A percentile compares a stretch with the other conserved stretches of the same genome.
phyloP scores from a whole-genome alignment of 2,888 invertebrate species.

The Baronia brevicornis region DNA sequence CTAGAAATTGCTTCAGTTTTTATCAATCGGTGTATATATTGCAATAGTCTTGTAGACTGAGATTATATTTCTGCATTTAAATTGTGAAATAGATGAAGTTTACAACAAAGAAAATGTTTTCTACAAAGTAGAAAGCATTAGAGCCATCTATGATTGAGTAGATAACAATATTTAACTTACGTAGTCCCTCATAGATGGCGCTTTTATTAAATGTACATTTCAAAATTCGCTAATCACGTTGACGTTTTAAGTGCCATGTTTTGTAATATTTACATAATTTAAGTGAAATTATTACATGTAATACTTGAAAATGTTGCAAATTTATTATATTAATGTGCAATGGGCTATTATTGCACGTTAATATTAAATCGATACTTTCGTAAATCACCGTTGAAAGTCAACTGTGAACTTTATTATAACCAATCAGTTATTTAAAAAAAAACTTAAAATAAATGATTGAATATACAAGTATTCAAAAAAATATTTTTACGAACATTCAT shows the following conservation, averaged over 20 bases:
- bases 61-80: conserved; percentile 69
- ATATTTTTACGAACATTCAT: no score
- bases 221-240: background rate
- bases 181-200: conserved; percentile 20
- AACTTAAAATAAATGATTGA: no score
- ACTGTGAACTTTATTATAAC: no score
- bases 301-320: no score
- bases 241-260: conserved; percentile 34
- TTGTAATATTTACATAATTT: conserved; percentile 19
- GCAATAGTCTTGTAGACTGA: conserved; percentile 65
- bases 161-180: conserved; percentile 14
- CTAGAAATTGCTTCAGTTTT: conserved; percentile 55
- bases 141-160: conserved; percentile 43
- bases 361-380: no score
- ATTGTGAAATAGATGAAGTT: conserved; percentile 23
- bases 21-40: conserved; percentile 48
- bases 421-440: no score
- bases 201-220: conserved; percentile 8
- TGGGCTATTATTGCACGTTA: conserved; percentile 6
- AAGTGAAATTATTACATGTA: conserved; percentile 14
- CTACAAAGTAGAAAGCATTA: conserved; percentile 23
- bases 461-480: no score
- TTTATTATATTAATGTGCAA: conserved; percentile 11
- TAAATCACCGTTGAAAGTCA: no score
- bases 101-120: conserved; percentile 7